These are phyloP conservation scores for Cettia cetti DNA, from an alignment of 2,113 vertebrate genomes.

Conservation along the genomic window DNA sequence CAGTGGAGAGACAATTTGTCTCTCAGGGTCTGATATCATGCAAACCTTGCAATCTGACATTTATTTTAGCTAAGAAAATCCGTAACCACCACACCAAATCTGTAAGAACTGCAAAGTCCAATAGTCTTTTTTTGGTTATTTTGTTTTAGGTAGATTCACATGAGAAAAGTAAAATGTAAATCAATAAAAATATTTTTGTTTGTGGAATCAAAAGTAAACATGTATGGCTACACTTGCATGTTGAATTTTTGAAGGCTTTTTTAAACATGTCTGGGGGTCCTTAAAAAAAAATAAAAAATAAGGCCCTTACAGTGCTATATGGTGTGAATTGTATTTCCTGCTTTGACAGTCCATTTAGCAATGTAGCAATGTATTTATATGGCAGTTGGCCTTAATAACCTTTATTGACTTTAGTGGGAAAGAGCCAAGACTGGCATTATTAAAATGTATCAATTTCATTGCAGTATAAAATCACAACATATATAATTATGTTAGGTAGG, in stretches of 20 bases:
- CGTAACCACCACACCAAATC: conserved; percentile 18
- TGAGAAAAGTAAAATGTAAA: conserved; percentile 13
- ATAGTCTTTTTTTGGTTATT: conserved; percentile 36
- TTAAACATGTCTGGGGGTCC: not conserved
- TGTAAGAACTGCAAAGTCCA: not conserved
- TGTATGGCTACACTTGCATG: not conserved
- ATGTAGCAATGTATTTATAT: conserved; percentile 79
- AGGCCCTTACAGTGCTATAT: not conserved
- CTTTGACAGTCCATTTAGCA: conserved; percentile 82
- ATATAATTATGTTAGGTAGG: conserved; percentile 86
- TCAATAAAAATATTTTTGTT: not conserved
- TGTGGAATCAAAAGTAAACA: not conserved
- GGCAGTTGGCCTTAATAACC: conserved; percentile 91
- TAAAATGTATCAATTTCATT: conserved; percentile 92
- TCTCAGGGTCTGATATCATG: conserved; percentile 82
- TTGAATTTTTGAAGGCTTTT: not conserved
- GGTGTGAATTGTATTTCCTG: conserved; percentile 68
- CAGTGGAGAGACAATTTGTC: conserved; percentile 74
- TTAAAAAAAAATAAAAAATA: not conserved
- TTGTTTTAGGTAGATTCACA: not conserved
- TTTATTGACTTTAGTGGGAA: conserved; percentile 87
- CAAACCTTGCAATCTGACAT: conserved; percentile 88
- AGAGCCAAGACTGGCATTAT: conserved; percentile 91
- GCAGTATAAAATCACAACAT: conserved; percentile 84
- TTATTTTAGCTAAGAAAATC: conserved; percentile 89